phyloP scores from a whole-genome alignment of 2,888 invertebrate species.

The Eudemis profundana region DNA sequence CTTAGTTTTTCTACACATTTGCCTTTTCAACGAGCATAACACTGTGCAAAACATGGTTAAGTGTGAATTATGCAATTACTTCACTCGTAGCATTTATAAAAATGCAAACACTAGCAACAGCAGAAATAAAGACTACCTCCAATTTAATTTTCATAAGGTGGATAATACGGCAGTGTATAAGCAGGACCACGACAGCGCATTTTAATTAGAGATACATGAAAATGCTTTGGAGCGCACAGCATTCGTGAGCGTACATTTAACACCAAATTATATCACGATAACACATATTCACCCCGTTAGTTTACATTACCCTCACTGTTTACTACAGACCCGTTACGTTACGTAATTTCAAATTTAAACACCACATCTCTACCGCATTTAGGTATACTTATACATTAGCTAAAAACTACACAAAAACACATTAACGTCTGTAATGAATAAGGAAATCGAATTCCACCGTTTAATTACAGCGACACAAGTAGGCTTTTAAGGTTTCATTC shows the following conservation, averaged over 20 bases:
- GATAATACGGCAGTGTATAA: conserved; percentile 58
- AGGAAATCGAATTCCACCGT: conserved; percentile 27
- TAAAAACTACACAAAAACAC: conserved; percentile 9
- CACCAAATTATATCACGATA: conserved; percentile 73
- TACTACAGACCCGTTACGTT: conserved; percentile 15
- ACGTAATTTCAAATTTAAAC: conserved; percentile 27
- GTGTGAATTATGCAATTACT: conserved; percentile 25
- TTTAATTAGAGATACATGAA: conserved; percentile 84
- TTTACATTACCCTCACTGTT: conserved; percentile 29
- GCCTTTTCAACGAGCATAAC: background rate
- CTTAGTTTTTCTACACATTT: background rate
- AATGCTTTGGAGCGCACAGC: conserved; percentile 77
- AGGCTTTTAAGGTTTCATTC: conserved; percentile 73
- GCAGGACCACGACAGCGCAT: conserved; percentile 76
- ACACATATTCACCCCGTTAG: conserved; percentile 50
- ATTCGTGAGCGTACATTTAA: conserved; percentile 62
- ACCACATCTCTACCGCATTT: background rate
- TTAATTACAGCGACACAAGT: conserved; percentile 55
- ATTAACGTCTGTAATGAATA: conserved; percentile 18
- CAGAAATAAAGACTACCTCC: conserved; percentile 14
- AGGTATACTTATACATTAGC: conserved; percentile 3
- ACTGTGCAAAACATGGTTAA: background rate
- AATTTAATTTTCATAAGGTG: conserved; percentile 72
- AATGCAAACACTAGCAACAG: conserved; percentile 13
- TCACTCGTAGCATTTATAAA: conserved; percentile 12